Percentiles rank a stretch among this genome's conserved stretches.
Evolutionary conservation across 2,797 vertebrate species (phyloP).

Genomic region (Bovichtus variegatus): DNA sequence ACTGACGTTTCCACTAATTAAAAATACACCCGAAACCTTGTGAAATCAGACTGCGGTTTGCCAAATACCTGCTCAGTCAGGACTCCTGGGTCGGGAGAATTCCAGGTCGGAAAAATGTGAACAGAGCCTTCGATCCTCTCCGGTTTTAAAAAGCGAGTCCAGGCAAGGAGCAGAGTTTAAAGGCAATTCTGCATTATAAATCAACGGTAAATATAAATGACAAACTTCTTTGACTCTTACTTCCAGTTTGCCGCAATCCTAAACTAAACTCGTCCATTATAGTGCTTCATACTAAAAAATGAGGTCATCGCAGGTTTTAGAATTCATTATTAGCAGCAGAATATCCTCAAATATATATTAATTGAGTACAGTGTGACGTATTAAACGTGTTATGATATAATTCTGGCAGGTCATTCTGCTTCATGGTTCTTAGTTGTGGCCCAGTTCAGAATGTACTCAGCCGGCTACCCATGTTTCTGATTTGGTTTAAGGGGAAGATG

Average conservation of each 20-base stretch:
- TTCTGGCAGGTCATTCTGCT: slow-evolving; percentile 45
- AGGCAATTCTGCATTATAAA: no score
- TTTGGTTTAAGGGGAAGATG: slow-evolving; percentile 36
- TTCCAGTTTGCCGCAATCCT: neutral
- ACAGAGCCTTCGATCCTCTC: slow-evolving; percentile 49
- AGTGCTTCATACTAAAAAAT: neutral
- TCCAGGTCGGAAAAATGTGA: slow-evolving; percentile 73
- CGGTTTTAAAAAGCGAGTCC: slow-evolving; percentile 32
- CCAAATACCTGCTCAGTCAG: slow-evolving; percentile 79
- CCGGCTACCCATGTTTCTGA: neutral
- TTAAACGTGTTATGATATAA: slow-evolving; percentile 14
- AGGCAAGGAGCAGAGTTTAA: neutral
- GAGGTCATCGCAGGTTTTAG: neutral
- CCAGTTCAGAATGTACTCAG: slow-evolving; percentile 17
- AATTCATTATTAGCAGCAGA: slow-evolving; percentile 10
- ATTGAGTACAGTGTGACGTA: slow-evolving; percentile 22
- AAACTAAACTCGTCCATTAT: neutral
- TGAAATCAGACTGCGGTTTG: slow-evolving; percentile 71
- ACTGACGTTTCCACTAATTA: slow-evolving; percentile 83
- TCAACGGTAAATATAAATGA: no score
- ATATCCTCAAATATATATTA: slow-evolving; percentile 23
- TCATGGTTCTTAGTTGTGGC: slow-evolving; percentile 27
- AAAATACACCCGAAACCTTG: slow-evolving; percentile 78
- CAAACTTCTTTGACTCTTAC: neutral
- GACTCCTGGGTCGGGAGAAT: slow-evolving; percentile 64